Evolutionary conservation across 2,888 invertebrate genomes (phyloP).

Genomic region (Oxyscelio sp.): DNA sequence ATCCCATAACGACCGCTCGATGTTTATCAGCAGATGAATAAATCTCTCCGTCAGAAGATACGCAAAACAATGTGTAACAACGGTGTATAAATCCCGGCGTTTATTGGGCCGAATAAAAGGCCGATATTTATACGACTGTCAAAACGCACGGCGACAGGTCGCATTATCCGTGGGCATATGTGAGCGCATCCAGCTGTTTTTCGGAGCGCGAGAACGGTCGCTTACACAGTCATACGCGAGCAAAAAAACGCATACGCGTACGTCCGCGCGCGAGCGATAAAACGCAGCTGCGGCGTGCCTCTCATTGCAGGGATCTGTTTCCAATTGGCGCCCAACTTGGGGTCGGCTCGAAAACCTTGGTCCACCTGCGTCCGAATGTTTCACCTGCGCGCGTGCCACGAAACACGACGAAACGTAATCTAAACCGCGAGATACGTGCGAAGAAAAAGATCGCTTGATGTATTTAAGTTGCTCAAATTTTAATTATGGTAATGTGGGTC

Average conservation of each 20-base stretch:
- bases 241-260: constrained; percentile 66
- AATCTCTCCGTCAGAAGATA: constrained; percentile 65
- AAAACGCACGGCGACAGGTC: constrained; percentile 63
- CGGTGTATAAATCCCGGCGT: constrained; percentile 54
- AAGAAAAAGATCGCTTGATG: too few relatives aligned
- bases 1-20: constrained; percentile 67
- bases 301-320: constrained; percentile 71
- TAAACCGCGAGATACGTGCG: too few relatives aligned
- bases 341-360: too few relatives aligned
- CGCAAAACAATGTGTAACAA: constrained; percentile 64
- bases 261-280: constrained; percentile 75
- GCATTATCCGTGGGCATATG: constrained; percentile 57
- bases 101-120: constrained; percentile 62
- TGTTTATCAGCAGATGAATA: constrained; percentile 67
- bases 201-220: constrained; percentile 69
- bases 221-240: constrained; percentile 65
- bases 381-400: too few relatives aligned
- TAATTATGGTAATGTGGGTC: too few relatives aligned
- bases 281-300: constrained; percentile 81
- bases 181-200: constrained; percentile 66
- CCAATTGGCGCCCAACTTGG: constrained; percentile 77
- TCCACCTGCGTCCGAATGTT: too few relatives aligned
- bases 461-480: too few relatives aligned
- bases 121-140: constrained; percentile 60
- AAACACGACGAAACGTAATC: too few relatives aligned